Conservation (phyloP, 1,140 invertebrate species). For the Papilio helenus region DNA sequence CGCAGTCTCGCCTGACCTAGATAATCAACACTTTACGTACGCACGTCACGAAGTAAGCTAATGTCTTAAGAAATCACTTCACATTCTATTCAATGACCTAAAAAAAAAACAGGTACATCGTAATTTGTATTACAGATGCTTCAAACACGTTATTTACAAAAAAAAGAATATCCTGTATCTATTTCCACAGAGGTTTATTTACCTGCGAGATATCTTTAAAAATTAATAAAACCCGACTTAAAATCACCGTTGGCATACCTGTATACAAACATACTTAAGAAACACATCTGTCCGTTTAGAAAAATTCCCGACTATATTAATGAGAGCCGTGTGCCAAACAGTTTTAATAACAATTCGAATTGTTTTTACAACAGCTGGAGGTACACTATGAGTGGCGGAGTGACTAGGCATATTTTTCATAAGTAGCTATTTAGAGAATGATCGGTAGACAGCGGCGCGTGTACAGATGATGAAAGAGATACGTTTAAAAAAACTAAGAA, state of each 20-base stretch:
- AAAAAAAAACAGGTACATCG: constrained; percentile 20
- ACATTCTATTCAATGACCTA: constrained; percentile 25
- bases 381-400: neutral
- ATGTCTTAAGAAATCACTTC: constrained; percentile 15
- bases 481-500: constrained; percentile 37
- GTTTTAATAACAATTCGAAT: neutral
- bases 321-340: neutral
- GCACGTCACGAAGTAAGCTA: constrained; percentile 24
- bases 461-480: constrained; percentile 23
- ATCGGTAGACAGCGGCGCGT: constrained; percentile 19
- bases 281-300: neutral
- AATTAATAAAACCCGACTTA: too few species aligned
- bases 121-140: neutral
- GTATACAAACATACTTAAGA: neutral
- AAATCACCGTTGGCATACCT: neutral
- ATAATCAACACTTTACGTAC: constrained; percentile 26
- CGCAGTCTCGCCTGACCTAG: constrained; percentile 19
- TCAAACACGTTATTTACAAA: neutral
- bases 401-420: constrained; percentile 19
- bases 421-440: constrained; percentile 25
- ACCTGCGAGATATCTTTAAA: neutral
- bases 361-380: constrained; percentile 4
- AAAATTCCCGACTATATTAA: neutral
- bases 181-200: neutral
- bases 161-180: neutral